A percentile compares a stretch with the other conserved stretches of the same genome.
Evolutionary conservation across 1,140 invertebrate genomes (phyloP).

Genomic region (Temnothorax nylanderi): DNA sequence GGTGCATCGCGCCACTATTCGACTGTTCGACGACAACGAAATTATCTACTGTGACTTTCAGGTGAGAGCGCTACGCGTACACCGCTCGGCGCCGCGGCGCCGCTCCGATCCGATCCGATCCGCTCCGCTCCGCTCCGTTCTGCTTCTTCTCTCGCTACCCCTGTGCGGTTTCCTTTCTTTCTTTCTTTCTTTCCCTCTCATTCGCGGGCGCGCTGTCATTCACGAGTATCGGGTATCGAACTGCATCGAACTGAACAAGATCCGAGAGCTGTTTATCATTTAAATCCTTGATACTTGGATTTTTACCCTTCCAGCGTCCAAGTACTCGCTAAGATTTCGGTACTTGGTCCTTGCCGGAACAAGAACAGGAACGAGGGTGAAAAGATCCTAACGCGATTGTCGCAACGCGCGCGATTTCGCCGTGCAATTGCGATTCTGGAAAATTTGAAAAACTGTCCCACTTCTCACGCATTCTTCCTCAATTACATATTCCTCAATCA

Average conservation of each 20-base stretch:
- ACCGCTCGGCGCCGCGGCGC: not conserved
- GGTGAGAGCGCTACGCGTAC: constrained; percentile 85
- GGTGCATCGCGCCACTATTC: constrained; percentile 97
- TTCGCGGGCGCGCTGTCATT: constrained; percentile 8
- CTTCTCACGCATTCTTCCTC: not conserved
- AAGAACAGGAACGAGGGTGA: not conserved
- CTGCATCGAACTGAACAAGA: not conserved
- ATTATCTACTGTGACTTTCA: constrained; percentile 98
- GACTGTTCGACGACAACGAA: constrained; percentile 97
- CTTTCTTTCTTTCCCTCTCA: not conserved
- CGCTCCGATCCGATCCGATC: no score
- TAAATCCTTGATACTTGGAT: not conserved
- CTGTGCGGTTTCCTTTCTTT: not conserved
- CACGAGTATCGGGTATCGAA: not conserved
- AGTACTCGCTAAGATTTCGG: not conserved
- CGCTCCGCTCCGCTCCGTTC: not conserved
- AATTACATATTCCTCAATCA: not conserved
- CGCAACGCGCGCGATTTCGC: not conserved
- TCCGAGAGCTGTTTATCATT: not conserved
- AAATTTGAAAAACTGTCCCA: not conserved
- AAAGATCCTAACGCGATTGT: constrained; percentile 46
- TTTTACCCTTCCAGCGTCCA: not conserved
- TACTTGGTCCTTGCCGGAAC: not conserved
- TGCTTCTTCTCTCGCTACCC: not conserved
- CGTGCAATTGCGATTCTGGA: not conserved